phyloP scores from a whole-genome alignment of 1,140 invertebrate genomes.

The Drosophila kanapiae region DNA sequence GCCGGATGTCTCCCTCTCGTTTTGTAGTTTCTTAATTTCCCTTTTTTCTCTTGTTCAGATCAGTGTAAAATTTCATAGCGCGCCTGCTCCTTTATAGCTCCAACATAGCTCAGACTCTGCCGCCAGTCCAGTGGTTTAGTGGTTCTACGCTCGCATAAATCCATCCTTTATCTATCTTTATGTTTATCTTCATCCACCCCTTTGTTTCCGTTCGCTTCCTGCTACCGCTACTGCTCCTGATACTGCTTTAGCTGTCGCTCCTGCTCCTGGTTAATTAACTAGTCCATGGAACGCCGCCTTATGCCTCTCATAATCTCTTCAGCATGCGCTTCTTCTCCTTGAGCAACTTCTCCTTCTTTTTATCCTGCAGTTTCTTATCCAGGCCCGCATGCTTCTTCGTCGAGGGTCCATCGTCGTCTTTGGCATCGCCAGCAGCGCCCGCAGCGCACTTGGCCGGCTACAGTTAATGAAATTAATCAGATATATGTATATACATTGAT shows the following conservation, averaged over 20 bases:
- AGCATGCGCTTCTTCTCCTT: conserved; percentile 95
- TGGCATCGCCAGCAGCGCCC: conserved; percentile 63
- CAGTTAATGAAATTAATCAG: neutral
- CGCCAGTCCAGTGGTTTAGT: conserved; percentile 11
- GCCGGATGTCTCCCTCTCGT: conserved; percentile 10
- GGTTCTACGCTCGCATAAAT: conserved; percentile 14
- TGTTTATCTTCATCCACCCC: conserved; percentile 3
- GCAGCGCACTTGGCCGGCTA: conserved; percentile 80
- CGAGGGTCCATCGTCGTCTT: conserved; percentile 89
- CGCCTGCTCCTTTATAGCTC: conserved; percentile 36
- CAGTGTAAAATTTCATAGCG: conserved; percentile 68
- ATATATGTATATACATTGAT: no score
- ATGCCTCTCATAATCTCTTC: conserved; percentile 93
- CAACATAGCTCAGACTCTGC: conserved; percentile 29
- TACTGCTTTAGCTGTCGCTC: conserved; percentile 5
- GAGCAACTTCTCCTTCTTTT: conserved; percentile 90
- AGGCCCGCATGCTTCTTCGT: conserved; percentile 92
- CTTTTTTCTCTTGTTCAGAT: conserved; percentile 42
- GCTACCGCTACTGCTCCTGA: conserved; percentile 20
- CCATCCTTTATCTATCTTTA: conserved; percentile 12
- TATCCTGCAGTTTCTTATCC: conserved; percentile 92
- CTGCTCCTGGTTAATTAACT: conserved; percentile 27
- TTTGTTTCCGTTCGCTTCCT: conserved; percentile 12
- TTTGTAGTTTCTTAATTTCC: conserved; percentile 16
- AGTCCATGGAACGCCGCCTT: conserved; percentile 29